Evolutionary conservation across 2,113 vertebrate species (phyloP).

Genomic region (Bucco capensis): DNA sequence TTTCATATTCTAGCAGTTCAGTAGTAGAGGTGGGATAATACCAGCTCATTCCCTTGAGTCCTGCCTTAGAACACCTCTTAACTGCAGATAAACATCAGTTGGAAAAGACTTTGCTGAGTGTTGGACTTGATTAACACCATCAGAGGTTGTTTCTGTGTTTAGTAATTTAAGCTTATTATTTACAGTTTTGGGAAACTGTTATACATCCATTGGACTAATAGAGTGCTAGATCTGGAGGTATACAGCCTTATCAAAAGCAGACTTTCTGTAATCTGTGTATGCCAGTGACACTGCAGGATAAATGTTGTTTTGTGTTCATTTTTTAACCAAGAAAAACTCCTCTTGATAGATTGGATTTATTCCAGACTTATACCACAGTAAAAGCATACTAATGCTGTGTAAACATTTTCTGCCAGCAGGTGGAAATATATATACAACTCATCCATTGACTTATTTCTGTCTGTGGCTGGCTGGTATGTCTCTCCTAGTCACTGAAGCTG

Average conservation of each 20-base stretch:
- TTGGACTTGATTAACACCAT: not conserved
- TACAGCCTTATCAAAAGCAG: not conserved
- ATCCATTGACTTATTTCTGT: not conserved
- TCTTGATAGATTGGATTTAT: not conserved
- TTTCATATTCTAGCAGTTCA: not conserved
- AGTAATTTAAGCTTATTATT: not conserved
- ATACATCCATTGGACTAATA: too few species aligned
- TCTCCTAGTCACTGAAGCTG: not conserved
- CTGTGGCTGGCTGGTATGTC: not conserved
- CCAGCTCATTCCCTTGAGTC: not conserved
- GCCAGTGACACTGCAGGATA: not conserved
- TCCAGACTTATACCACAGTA: not conserved
- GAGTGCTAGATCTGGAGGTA: not conserved
- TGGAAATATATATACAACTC: conserved; percentile 26
- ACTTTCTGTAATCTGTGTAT: not conserved
- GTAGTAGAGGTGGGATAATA: not conserved
- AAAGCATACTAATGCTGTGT: not conserved
- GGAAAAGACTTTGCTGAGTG: not conserved
- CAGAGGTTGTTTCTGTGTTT: not conserved
- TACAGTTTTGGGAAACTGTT: not conserved
- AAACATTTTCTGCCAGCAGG: conserved; percentile 30
- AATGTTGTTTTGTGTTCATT: not conserved
- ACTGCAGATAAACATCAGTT: not conserved
- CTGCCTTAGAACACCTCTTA: not conserved
- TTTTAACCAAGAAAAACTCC: not conserved